phyloP scores from a whole-genome alignment of 2,113 vertebrate genomes.

The Gavialis gangeticus region DNA sequence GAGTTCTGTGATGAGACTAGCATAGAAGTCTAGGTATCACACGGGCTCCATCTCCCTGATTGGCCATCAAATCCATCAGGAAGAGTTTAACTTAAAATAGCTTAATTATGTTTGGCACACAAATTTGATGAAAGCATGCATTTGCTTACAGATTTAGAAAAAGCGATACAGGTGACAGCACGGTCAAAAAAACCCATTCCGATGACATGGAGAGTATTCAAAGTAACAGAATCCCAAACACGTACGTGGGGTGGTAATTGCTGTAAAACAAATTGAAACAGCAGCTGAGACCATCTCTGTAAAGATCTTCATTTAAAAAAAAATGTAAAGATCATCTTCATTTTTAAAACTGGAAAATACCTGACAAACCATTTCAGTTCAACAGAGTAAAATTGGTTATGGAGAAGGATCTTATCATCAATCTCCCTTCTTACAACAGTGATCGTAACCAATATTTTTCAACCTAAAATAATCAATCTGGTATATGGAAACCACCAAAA shows the following conservation, averaged over 20 bases:
- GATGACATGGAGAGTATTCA: conserved; percentile 96
- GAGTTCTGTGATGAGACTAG: too few relatives aligned
- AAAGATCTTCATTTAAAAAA: background rate
- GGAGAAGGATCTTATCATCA: background rate
- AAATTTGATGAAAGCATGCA: background rate
- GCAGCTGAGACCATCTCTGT: background rate
- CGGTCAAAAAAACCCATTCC: conserved; percentile 94
- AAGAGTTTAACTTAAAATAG: background rate
- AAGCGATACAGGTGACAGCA: conserved; percentile 94
- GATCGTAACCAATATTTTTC: background rate
- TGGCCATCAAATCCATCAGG: background rate
- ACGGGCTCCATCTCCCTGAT: too few relatives aligned
- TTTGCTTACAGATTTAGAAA: conserved; percentile 96
- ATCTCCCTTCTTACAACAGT: accelerated
- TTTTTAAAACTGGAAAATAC: background rate
- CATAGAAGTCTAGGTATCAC: too few relatives aligned
- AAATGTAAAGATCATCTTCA: background rate
- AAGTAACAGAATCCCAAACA: conserved; percentile 97
- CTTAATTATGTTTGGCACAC: background rate
- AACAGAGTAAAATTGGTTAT: accelerated
- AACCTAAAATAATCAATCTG: background rate
- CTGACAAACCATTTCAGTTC: background rate
- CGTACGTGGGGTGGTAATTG: conserved; percentile 95
- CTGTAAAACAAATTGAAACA: conserved; percentile 68
- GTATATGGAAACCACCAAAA: accelerated